A percentile compares a stretch with the other conserved stretches of the same genome.
Conservation (phyloP, 2,888 invertebrate genomes). For the Amblyjoppa proteus region DNA sequence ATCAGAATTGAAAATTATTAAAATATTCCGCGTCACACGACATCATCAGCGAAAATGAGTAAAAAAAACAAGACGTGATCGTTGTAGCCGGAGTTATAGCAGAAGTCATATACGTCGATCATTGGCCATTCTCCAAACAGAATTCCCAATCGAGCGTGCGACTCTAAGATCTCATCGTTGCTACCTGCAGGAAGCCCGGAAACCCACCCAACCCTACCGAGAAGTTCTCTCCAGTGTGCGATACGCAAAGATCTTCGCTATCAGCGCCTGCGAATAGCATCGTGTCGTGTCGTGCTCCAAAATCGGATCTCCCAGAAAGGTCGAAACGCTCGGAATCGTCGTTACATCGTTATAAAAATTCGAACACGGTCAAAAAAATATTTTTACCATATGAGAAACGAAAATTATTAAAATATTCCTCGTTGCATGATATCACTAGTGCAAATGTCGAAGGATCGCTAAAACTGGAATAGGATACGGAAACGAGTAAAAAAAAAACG, state of each 20-base stretch:
- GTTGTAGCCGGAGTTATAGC: slow-evolving; percentile 14
- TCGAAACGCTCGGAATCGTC: not conserved
- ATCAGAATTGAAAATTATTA: too few relatives aligned
- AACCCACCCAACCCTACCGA: not conserved
- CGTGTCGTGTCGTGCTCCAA: not conserved
- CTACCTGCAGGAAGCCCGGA: not conserved
- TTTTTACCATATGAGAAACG: too few relatives aligned
- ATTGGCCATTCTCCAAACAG: too few relatives aligned
- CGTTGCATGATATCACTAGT: too few relatives aligned
- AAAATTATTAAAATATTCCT: too few relatives aligned
- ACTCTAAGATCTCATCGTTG: not conserved
- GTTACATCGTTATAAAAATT: not conserved
- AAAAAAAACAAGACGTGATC: not conserved
- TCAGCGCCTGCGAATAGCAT: not conserved
- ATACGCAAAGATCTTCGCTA: slow-evolving; percentile 12
- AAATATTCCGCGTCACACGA: too few relatives aligned
- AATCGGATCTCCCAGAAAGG: not conserved
- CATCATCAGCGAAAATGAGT: not conserved
- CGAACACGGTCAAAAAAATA: too few relatives aligned
- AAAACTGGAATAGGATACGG: not conserved
- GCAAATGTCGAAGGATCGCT: too few relatives aligned
- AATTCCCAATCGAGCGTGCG: not conserved
- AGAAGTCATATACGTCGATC: too few relatives aligned
- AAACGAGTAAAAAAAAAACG: not conserved
- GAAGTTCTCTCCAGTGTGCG: not conserved